phyloP scores from a whole-genome alignment of 2,113 vertebrate species.

The Ophthalmolycus amberensis region DNA sequence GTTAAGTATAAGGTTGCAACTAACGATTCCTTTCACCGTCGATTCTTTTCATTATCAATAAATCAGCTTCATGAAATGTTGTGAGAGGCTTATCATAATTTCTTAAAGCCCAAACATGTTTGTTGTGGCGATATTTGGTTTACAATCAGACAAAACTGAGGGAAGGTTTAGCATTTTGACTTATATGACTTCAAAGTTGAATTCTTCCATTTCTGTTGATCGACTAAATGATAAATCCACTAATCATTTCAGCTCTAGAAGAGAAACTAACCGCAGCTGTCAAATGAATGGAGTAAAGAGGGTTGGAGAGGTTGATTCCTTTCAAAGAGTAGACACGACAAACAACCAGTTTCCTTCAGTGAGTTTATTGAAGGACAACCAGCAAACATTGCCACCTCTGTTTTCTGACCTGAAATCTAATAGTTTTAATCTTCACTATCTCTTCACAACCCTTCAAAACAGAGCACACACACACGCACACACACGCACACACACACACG shows the following conservation, averaged over 20 bases:
- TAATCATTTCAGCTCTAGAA: neutral
- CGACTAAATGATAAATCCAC: neutral
- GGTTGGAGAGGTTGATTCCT: neutral
- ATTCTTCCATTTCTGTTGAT: neutral
- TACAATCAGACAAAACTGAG: too few species aligned
- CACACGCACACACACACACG: too few species aligned
- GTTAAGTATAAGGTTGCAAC: too few species aligned
- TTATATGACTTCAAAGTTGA: too few species aligned
- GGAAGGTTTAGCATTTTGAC: too few species aligned
- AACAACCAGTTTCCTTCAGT: neutral
- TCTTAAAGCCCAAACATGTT: too few species aligned
- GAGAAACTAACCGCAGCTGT: neutral
- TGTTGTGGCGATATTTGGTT: too few species aligned
- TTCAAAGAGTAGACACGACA: neutral
- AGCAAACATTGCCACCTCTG: slow-evolving; percentile 14
- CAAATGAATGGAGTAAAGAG: neutral
- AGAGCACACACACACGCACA: neutral
- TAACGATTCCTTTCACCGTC: too few species aligned
- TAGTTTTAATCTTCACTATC: neutral
- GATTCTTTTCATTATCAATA: too few species aligned
- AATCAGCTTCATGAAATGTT: too few species aligned
- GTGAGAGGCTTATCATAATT: too few species aligned
- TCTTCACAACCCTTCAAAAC: neutral
- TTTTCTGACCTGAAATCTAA: neutral
- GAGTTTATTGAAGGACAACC: slow-evolving; percentile 44